Evolutionary conservation across 1,140 invertebrate genomes (phyloP).

Genomic region (Neelides sp.): DNA sequence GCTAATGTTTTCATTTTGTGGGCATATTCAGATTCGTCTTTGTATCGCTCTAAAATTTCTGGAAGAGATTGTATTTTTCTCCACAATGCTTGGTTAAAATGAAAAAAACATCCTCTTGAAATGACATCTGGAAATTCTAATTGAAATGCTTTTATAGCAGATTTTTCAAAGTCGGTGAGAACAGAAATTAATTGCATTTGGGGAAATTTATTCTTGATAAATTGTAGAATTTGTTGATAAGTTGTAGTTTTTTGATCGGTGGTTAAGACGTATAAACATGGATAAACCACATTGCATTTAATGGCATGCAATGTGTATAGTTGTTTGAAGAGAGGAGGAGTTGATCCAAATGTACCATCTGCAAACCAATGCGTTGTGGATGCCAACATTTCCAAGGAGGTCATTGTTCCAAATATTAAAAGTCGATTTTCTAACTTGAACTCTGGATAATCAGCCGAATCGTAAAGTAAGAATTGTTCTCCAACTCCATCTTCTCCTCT

Average conservation of each 20-base stretch:
- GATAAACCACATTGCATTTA: neutral
- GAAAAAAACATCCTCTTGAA: constrained; percentile 13
- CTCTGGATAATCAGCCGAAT: too few relatives aligned
- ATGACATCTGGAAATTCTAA: neutral
- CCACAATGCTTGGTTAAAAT: constrained; percentile 13
- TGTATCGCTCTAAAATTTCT: neutral
- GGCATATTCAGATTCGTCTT: neutral
- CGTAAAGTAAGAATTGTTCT: too few relatives aligned
- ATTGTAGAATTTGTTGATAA: too few relatives aligned
- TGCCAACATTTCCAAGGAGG: too few relatives aligned
- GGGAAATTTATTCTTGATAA: too few relatives aligned
- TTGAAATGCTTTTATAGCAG: neutral
- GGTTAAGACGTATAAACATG: constrained; percentile 2
- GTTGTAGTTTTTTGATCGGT: too few relatives aligned
- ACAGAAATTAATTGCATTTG: neutral
- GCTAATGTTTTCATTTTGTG: neutral
- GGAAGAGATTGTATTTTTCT: neutral
- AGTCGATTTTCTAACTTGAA: too few relatives aligned
- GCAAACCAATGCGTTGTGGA: constrained; percentile 1
- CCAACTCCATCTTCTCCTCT: too few relatives aligned
- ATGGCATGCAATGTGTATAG: constrained; percentile 9
- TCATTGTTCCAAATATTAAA: too few relatives aligned
- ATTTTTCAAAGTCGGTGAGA: constrained; percentile 11
- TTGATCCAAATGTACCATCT: constrained; percentile 12
- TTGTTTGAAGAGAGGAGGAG: constrained; percentile 5